phyloP scores from a whole-genome alignment of 2,113 vertebrate genomes.

The Carassius carassius region DNA sequence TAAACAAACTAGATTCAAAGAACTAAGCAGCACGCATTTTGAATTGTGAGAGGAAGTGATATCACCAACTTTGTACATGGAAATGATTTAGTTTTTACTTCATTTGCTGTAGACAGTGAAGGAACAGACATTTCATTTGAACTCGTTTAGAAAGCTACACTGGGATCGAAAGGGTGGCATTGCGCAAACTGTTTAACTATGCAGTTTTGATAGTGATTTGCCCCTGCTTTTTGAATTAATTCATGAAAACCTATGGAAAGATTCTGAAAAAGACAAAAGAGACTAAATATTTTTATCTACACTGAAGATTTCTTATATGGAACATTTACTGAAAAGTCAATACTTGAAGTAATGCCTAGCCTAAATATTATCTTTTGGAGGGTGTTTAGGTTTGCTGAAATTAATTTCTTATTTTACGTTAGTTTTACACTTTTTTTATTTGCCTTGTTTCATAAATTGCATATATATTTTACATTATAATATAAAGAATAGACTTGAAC shows the following conservation, averaged over 20 bases:
- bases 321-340: constrained; percentile 25
- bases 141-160: not conserved
- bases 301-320: constrained; percentile 56
- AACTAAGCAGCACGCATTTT: constrained; percentile 29
- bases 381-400: constrained; percentile 63
- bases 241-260: not conserved
- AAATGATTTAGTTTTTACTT: not conserved
- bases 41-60: not conserved
- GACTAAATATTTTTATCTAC: no score
- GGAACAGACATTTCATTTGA: constrained; percentile 2
- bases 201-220: constrained; percentile 71
- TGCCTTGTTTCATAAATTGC: constrained; percentile 17
- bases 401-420: constrained; percentile 50
- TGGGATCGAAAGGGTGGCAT: constrained; percentile 18
- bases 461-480: constrained; percentile 24
- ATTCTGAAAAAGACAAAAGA: not conserved
- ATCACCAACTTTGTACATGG: constrained; percentile 4
- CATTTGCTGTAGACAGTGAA: not conserved
- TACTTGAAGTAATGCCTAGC: constrained; percentile 52
- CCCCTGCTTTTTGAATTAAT: constrained; percentile 53
- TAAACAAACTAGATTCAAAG: not conserved
- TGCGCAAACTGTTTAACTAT: constrained; percentile 69
- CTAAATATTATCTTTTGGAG: constrained; percentile 57
- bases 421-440: constrained; percentile 27
- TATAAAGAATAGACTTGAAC: not conserved